Percentiles rank a stretch among this genome's conserved stretches.
Conservation (phyloP, 2,888 invertebrate species). For the Lamellibrachia columna region DNA sequence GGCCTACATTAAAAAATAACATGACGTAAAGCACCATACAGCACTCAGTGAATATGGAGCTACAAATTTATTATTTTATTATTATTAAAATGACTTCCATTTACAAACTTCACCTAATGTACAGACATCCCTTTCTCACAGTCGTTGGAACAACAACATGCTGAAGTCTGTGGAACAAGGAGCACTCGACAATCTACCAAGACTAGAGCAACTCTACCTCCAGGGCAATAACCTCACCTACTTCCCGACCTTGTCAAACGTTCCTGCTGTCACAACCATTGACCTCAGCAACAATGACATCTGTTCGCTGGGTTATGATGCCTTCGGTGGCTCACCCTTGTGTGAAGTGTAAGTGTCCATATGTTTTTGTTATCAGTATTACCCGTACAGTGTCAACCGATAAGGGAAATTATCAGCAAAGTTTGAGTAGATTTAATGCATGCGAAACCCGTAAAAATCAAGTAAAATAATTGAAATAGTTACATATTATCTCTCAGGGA, state of each 20-base stretch:
- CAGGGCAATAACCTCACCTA: slow-evolving; percentile 40
- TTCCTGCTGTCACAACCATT: slow-evolving; percentile 38
- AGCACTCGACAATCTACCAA: slow-evolving; percentile 38
- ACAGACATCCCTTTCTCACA: neutral
- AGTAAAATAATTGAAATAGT: no score
- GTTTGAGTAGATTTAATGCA: no score
- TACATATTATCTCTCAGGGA: no score
- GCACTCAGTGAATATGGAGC: no score
- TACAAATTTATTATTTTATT: no score
- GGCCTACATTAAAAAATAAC: no score
- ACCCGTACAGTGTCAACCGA: neutral
- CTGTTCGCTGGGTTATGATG: slow-evolving; percentile 25
- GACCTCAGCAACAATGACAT: slow-evolving; percentile 32
- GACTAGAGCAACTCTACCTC: slow-evolving; percentile 38
- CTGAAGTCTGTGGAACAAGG: slow-evolving; percentile 44
- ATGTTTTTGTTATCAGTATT: neutral
- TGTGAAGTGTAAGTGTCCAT: neutral
- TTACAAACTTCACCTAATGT: neutral
- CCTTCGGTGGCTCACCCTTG: slow-evolving; percentile 14
- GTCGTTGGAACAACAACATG: slow-evolving; percentile 37
- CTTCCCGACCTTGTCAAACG: slow-evolving; percentile 37
- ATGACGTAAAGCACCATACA: no score
- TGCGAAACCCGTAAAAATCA: no score
- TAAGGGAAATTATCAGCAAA: neutral
- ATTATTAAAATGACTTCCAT: neutral